A percentile compares a stretch with the other conserved stretches of the same genome.
These are phyloP conservation scores for Drosophila micromelanica DNA, from an alignment of 1,140 invertebrate genomes.

Conservation along the genomic window DNA sequence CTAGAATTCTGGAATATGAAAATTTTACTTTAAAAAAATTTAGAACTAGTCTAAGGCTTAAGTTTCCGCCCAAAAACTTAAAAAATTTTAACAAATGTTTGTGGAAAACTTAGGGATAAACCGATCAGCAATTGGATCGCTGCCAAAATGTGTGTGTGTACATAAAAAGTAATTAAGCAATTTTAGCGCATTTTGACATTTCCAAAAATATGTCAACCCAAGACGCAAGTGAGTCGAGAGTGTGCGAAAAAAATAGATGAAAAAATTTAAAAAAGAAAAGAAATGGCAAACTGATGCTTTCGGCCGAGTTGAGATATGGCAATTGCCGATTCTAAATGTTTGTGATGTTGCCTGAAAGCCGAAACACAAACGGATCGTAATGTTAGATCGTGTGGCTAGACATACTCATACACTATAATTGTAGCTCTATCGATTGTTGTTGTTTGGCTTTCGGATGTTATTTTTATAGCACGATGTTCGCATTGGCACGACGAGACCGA, in stretches of 20 bases:
- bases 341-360: constrained; percentile 59
- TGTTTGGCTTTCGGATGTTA: constrained; percentile 50
- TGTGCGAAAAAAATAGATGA: constrained; percentile 50
- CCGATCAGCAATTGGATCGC: constrained; percentile 38
- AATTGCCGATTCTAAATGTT: constrained; percentile 9
- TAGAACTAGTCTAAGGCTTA: too few relatives aligned
- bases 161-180: constrained; percentile 78
- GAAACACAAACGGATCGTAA: constrained; percentile 47
- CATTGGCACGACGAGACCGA: constrained; percentile 39
- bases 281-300: constrained; percentile 70
- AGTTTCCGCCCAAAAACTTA: not conserved
- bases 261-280: constrained; percentile 30
- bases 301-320: constrained; percentile 54
- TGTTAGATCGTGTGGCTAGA: constrained; percentile 40
- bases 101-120: constrained; percentile 18
- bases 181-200: constrained; percentile 75
- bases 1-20: too few relatives aligned
- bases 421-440: constrained; percentile 14
- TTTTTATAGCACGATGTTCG: constrained; percentile 64
- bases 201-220: constrained; percentile 78
- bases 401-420: constrained; percentile 13
- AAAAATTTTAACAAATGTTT: constrained; percentile 13
- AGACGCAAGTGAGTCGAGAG: constrained; percentile 40
- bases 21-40: too few relatives aligned
- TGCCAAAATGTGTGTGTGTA: constrained; percentile 54